Percentiles rank a stretch among this genome's conserved stretches.
Conservation (phyloP, 2,797 vertebrate genomes). For the Hyperoplus lanceolatus region DNA sequence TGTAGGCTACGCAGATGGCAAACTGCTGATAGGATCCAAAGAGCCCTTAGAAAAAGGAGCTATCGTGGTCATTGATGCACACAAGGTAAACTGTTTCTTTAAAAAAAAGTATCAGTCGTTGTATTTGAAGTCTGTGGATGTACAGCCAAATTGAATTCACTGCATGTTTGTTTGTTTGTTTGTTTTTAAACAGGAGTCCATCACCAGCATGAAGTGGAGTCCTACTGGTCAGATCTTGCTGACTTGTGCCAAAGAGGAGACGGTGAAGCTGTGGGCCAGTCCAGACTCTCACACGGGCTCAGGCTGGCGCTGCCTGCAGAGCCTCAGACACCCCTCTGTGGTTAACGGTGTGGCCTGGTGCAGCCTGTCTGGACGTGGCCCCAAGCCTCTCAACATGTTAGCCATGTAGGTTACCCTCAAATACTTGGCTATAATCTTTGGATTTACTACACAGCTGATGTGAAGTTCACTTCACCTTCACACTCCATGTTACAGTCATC, state of each 20-base stretch:
- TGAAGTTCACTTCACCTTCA: no score
- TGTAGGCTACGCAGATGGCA: constrained; percentile 96
- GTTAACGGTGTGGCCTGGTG: constrained; percentile 96
- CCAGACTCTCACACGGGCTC: constrained; percentile 63
- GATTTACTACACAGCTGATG: background rate
- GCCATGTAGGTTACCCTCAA: constrained; percentile 87
- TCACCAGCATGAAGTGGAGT: constrained; percentile 93
- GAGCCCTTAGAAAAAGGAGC: constrained; percentile 93
- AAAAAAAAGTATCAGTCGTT: background rate
- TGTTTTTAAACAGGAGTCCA: constrained; percentile 86
- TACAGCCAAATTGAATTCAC: background rate
- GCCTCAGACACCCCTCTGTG: constrained; percentile 88
- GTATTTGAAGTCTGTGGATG: background rate
- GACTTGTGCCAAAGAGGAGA: constrained; percentile 97
- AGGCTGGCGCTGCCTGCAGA: constrained; percentile 90
- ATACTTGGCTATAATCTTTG: background rate
- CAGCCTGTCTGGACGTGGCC: constrained; percentile 85
- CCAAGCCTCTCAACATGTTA: constrained; percentile 89
- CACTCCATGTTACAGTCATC: background rate
- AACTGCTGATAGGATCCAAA: constrained; percentile 92
- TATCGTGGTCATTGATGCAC: constrained; percentile 93
- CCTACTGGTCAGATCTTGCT: constrained; percentile 91
- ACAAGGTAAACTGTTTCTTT: constrained; percentile 87
- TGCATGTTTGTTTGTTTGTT: background rate
- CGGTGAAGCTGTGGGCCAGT: constrained; percentile 92